A percentile compares a stretch with the other conserved stretches of the same genome.
phyloP scores from a whole-genome alignment of 1,140 invertebrate genomes.

The Platorchestia sp. region DNA sequence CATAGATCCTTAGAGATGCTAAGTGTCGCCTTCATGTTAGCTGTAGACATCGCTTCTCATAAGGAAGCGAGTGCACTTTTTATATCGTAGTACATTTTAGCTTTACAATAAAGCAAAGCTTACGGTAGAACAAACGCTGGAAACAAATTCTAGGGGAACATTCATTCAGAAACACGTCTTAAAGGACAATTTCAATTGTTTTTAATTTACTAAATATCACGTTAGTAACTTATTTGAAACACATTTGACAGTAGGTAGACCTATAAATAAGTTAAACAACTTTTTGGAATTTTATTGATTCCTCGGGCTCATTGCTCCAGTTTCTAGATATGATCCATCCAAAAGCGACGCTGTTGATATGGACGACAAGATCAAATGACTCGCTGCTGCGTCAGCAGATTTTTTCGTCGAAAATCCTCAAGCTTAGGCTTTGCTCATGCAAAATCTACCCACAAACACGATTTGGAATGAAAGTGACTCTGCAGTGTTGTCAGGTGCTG shows the following conservation, averaged over 20 bases:
- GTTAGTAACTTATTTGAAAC: not conserved
- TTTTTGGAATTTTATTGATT: not conserved
- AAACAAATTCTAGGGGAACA: not conserved
- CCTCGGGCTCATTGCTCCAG: not conserved
- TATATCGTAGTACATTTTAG: too few relatives aligned
- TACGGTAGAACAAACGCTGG: not conserved
- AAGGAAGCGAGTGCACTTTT: not conserved
- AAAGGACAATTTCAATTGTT: not conserved
- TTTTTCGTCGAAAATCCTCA: too few relatives aligned
- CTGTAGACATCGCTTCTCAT: not conserved
- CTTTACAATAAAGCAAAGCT: not conserved
- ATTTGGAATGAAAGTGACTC: not conserved
- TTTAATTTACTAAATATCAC: not conserved
- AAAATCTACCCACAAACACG: not conserved
- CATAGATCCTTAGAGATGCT: not conserved
- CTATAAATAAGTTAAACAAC: not conserved
- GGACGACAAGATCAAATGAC: not conserved
- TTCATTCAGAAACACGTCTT: not conserved
- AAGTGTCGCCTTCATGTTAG: not conserved
- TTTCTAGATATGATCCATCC: not conserved
- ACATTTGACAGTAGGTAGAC: not conserved
- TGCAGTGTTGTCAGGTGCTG: not conserved
- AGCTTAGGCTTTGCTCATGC: not conserved
- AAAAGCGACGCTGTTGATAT: not conserved
- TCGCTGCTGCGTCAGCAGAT: not conserved